These are phyloP conservation scores for Eupithecia insigniata DNA, from an alignment of 2,888 invertebrate genomes.

Conservation along the genomic window DNA sequence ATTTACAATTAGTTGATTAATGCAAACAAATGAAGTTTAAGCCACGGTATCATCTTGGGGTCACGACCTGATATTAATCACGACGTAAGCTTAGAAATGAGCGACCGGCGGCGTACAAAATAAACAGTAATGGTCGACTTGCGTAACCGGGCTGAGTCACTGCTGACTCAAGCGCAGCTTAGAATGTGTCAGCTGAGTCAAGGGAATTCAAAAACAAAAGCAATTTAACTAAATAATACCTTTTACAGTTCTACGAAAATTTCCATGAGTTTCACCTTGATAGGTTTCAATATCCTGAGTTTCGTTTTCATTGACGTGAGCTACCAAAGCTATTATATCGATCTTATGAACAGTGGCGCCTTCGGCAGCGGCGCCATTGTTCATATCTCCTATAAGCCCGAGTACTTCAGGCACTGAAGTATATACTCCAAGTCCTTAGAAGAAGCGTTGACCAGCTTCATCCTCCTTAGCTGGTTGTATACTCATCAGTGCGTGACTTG, in stretches of 20 bases:
- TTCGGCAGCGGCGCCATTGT: too few relatives aligned
- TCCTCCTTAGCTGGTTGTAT: constrained; percentile 26
- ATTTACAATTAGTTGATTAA: constrained; percentile 43
- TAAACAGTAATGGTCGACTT: constrained; percentile 63
- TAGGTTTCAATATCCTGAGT: neutral
- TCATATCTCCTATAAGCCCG: neutral
- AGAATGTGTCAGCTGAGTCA: constrained; percentile 26
- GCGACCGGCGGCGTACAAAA: constrained; percentile 57
- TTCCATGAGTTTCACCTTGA: neutral
- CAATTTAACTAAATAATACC: too few relatives aligned
- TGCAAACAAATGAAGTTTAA: constrained; percentile 58
- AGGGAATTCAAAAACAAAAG: neutral
- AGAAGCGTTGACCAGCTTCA: constrained; percentile 25
- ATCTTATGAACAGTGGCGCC: neutral
- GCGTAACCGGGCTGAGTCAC: constrained; percentile 67
- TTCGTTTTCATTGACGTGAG: neutral
- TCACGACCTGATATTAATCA: constrained; percentile 67
- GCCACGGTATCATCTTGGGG: constrained; percentile 55
- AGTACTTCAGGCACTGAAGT: too few relatives aligned
- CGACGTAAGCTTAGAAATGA: constrained; percentile 67
- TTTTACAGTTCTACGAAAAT: neutral
- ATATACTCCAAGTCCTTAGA: neutral
- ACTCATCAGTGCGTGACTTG: constrained; percentile 69
- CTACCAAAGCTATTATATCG: neutral
- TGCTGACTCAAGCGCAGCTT: constrained; percentile 42